These are phyloP conservation scores for Thyatira batis DNA, from an alignment of 2,888 invertebrate species.

Conservation along the genomic window DNA sequence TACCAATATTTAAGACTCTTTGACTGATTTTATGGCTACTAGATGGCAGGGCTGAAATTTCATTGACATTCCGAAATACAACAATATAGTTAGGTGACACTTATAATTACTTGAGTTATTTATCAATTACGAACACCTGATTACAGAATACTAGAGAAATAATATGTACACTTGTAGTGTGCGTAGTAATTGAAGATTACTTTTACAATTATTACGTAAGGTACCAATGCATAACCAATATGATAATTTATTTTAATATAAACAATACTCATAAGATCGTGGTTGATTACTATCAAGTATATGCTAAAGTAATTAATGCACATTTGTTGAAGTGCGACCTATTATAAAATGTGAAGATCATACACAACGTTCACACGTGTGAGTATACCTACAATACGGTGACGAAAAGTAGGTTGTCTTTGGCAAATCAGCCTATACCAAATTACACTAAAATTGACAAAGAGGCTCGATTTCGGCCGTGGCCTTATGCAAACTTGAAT, in stretches of 20 bases:
- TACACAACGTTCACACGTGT: constrained; percentile 9
- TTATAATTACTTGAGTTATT: too few relatives aligned
- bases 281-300: neutral
- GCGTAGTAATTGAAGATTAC: neutral
- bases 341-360: neutral
- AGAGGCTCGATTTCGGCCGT: constrained; percentile 40
- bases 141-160: neutral
- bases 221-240: too few relatives aligned
- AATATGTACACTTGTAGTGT: neutral
- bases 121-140: neutral
- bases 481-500: constrained; percentile 50
- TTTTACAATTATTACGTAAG: neutral
- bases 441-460: constrained; percentile 35
- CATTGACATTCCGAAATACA: too few relatives aligned
- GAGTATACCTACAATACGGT: too few relatives aligned
- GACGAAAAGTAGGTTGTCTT: constrained; percentile 33
- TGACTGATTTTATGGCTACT: too few relatives aligned
- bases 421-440: constrained; percentile 26
- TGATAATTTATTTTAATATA: neutral
- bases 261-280: neutral
- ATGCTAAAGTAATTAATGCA: neutral
- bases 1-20: too few relatives aligned
- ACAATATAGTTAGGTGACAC: too few relatives aligned
- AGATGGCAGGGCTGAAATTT: too few relatives aligned
- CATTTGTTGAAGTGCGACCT: neutral